These are phyloP conservation scores for Ictalurus furcatus DNA, from an alignment of 2,113 vertebrate species.

Conservation along the genomic window DNA sequence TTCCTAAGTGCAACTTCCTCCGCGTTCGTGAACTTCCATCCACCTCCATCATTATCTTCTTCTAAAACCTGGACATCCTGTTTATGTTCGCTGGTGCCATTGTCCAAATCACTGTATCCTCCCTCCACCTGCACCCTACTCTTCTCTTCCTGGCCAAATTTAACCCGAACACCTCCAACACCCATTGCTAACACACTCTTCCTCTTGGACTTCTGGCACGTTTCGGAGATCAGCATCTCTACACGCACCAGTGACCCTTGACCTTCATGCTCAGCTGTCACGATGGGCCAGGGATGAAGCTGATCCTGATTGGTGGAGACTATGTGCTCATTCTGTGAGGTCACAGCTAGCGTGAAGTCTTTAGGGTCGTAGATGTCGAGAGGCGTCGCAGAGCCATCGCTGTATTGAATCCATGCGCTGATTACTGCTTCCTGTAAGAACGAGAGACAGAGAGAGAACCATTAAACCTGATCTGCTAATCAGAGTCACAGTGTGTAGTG, in stretches of 20 bases:
- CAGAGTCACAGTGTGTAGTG: background rate
- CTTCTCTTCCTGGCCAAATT: conserved; percentile 77
- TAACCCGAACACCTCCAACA: conserved; percentile 83
- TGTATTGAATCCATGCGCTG: conserved; percentile 93
- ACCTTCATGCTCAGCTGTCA: conserved; percentile 88
- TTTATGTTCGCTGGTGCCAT: conserved; percentile 75
- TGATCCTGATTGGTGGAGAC: conserved; percentile 81
- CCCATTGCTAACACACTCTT: conserved; percentile 89
- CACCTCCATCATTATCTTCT: conserved; percentile 72
- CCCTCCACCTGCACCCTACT: conserved; percentile 71
- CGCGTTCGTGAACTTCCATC: conserved; percentile 74
- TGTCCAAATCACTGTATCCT: conserved; percentile 67
- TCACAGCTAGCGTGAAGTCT: conserved; percentile 84
- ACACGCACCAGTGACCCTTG: conserved; percentile 87
- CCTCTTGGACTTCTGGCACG: conserved; percentile 93
- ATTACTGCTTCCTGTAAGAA: conserved; percentile 84
- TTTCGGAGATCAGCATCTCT: conserved; percentile 91
- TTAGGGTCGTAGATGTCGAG: conserved; percentile 91
- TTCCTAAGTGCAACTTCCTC: conserved; percentile 80
- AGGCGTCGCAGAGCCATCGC: conserved; percentile 89
- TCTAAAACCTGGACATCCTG: conserved; percentile 69
- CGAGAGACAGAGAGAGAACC: background rate
- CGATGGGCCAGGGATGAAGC: conserved; percentile 76
- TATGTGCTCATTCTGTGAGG: conserved; percentile 86
- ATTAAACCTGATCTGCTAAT: background rate